phyloP scores from a whole-genome alignment of 2,797 vertebrate species.

The Chloroceryle amazona region DNA sequence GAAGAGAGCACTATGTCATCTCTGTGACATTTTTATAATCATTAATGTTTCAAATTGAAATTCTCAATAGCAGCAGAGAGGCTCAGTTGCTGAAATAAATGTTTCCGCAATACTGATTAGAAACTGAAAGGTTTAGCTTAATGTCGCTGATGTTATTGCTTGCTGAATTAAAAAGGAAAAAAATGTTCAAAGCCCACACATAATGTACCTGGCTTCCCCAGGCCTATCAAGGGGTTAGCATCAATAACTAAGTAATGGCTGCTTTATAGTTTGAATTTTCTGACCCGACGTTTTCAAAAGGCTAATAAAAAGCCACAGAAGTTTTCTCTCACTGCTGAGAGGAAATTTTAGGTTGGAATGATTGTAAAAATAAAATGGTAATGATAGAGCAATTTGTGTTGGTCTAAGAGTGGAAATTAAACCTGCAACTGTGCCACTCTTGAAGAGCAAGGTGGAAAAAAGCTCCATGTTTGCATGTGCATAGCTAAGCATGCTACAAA shows the following conservation, averaged over 20 bases:
- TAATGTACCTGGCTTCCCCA: slow-evolving; percentile 28
- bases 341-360: slow-evolving; percentile 12
- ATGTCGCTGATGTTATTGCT: slow-evolving; percentile 51
- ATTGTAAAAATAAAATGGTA: slow-evolving; percentile 16
- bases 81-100: slow-evolving; percentile 13
- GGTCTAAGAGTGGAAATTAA: neutral
- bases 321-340: neutral
- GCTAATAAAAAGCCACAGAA: slow-evolving; percentile 24
- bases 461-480: neutral
- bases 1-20: neutral
- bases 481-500: neutral
- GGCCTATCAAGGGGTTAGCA: slow-evolving; percentile 27
- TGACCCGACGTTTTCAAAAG: slow-evolving; percentile 36
- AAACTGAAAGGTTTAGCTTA: slow-evolving; percentile 43
- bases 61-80: slow-evolving; percentile 27
- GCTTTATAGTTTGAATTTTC: slow-evolving; percentile 51
- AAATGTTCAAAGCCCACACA: slow-evolving; percentile 13
- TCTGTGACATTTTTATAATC: slow-evolving; percentile 28
- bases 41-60: slow-evolving; percentile 54
- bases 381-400: slow-evolving; percentile 27
- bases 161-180: slow-evolving; percentile 51
- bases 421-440: neutral
- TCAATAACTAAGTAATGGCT: slow-evolving; percentile 52
- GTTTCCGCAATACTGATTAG: slow-evolving; percentile 13
- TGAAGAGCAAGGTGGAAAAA: neutral